Base-by-base conservation (phyloP, 2,888 invertebrate genomes). In the Chloroclysta siterata region DNA sequence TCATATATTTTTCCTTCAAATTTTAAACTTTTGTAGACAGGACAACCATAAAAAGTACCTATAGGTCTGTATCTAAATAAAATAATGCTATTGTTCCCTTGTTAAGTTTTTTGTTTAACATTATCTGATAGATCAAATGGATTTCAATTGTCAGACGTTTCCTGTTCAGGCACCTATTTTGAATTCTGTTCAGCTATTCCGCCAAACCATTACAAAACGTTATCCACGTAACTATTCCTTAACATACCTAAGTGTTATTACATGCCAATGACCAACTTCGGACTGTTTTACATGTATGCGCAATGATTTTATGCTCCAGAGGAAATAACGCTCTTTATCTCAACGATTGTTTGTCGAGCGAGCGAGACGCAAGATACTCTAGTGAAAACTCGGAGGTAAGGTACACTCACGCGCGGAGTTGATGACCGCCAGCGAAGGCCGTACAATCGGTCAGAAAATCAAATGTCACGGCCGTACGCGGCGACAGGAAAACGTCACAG, bases 341-440 rank as follows among this genome's bases (percentile, higher is more conserved):
- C 68, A 46, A 65, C 69, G 51, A 64, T 71, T 75, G 73, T 81
- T 75, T 70, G 70, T 60, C 63, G 84, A 73, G 82, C 58, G 78
- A 87, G 76, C 54, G 80, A 76, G 83, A 84, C 41, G 62, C 46
- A 63, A 63, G 53, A 70, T 68, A 68, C 68, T n/a, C 72, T 77
- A 80, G 84, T 84, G 84, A 82, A 84, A 84, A 83, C 80, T 77
- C 76, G 77, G 17, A 70, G 73, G 54, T 82, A 83, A 83, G 81
- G 87, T 86, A 81, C 79, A 77, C 84, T 81, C 84, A 76, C 81
- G 83, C 83, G 80, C 84, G 82, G 88, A 84, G 92, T 90, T 89
- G 91, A 85, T 89, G 92, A 93, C 92, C 91, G 91, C 88, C 81
- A 75, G 76, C 84, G 91, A 91, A 93, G 92, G 92, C 90, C 90